These are phyloP conservation scores for Parnassius smintheus DNA, from an alignment of 2,888 invertebrate species.

Conservation along the genomic window DNA sequence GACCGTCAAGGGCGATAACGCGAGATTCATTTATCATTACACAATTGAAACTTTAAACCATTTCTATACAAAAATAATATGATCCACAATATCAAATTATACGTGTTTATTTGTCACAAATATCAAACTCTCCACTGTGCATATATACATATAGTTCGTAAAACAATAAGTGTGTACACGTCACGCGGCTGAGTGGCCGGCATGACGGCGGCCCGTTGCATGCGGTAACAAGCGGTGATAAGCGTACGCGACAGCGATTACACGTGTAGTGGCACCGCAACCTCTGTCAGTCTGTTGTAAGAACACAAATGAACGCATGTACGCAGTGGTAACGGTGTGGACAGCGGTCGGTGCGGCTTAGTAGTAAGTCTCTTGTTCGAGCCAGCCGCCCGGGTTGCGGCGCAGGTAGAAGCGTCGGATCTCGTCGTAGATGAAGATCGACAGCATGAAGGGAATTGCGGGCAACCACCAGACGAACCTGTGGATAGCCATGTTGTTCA, in stretches of 20 bases:
- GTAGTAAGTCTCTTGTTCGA: slow-evolving; percentile 99
- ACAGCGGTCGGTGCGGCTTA: slow-evolving; percentile 78
- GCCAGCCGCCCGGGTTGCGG: slow-evolving; percentile 99
- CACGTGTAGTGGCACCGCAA: slow-evolving; percentile 65
- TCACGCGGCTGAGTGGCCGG: slow-evolving; percentile 33
- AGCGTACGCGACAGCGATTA: slow-evolving; percentile 74
- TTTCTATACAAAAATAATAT: slow-evolving; percentile 73
- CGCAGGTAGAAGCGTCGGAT: slow-evolving; percentile 97
- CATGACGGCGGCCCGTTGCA: slow-evolving; percentile 40
- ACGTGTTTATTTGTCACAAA: slow-evolving; percentile 66
- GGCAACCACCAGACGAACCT: slow-evolving; percentile 99
- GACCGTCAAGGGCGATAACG: slow-evolving; percentile 30
- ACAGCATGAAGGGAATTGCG: slow-evolving; percentile 97
- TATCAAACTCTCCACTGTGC: slow-evolving; percentile 69
- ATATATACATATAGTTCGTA: slow-evolving; percentile 74
- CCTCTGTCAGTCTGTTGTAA: slow-evolving; percentile 67
- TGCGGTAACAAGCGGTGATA: slow-evolving; percentile 73
- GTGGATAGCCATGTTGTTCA: slow-evolving; percentile 26
- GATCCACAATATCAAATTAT: slow-evolving; percentile 62
- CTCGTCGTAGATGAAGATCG: slow-evolving; percentile 99
- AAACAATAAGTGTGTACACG: slow-evolving; percentile 33
- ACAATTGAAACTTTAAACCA: slow-evolving; percentile 45
- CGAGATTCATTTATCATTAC: slow-evolving; percentile 27
- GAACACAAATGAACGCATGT: slow-evolving; percentile 73
- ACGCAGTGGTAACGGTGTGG: slow-evolving; percentile 68